Evolutionary conservation across 2,888 invertebrate genomes (phyloP), one percentile per base, ranked within the genome.

Genomic region (Allygus modestus): DNA sequence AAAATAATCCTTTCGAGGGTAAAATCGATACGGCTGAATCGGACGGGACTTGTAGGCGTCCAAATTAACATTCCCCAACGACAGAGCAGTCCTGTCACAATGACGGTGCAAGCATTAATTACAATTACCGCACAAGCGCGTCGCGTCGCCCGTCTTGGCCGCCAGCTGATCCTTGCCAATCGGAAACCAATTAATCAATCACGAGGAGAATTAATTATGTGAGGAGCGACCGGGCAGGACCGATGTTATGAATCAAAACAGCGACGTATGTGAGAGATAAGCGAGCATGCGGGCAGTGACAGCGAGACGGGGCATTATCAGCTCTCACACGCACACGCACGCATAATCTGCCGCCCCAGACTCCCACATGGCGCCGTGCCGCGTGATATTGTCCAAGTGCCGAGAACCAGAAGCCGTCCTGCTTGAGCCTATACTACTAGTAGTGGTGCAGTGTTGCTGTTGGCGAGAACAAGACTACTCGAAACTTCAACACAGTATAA

Each of bases 181-280:
- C 37, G 41, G 9, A 12, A n/a, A 31, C 28, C 54, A 79, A 79
- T 79, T 79, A 54, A 79, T 79, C 79, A 54, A 79, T 79, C 79
- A 23, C 9, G 58, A n/a, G n/a, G 28, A n/a, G 31, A 51, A 77
- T 77, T 77, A 51, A 77, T 77, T 77, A 54, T 77, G 51, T 23
- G 77, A 23, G 46, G 11, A 33, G 77, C 26, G 79, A n/a, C 28
- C 33, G 73, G 23, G 41, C n/a, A 11, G 20, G 15, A 7, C 5
- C 20, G 79, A 33, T 58, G 58, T 79, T 79, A 79, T 79, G 58
- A 79, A 58, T 79, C 79, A 77, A 77, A 77, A 75, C 75, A 23
- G 75, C 31, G 43, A 43, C 41, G 77, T 51, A 26, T 28, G 75
- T 33, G 75, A 46, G 77, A 58, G 79, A 79, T 79, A 79, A 51